phyloP scores from a whole-genome alignment of 2,888 invertebrate species.

The Myopa tessellatipennis region DNA sequence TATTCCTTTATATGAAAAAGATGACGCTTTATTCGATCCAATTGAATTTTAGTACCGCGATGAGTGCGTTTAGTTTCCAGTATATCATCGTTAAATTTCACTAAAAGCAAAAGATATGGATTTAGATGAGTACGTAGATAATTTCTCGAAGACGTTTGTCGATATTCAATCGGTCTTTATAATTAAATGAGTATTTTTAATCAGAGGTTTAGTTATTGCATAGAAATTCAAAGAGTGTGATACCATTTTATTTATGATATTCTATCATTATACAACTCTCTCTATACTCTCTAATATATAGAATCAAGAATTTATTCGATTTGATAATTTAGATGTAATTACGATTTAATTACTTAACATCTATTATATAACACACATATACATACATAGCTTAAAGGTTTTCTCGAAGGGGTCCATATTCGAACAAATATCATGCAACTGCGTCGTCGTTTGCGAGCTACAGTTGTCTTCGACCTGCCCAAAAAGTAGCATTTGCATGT shows the following conservation, averaged over 20 bases:
- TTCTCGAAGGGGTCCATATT: constrained; percentile 25
- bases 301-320: too few relatives aligned
- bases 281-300: too few relatives aligned
- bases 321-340: too few relatives aligned
- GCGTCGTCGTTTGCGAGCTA: constrained; percentile 16
- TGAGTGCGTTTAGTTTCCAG: constrained; percentile 46
- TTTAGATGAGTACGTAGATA: too few relatives aligned
- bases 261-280: too few relatives aligned
- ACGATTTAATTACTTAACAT: too few relatives aligned
- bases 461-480: constrained; percentile 31
- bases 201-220: too few relatives aligned
- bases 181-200: too few relatives aligned
- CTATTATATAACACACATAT: not conserved
- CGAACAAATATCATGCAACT: not conserved
- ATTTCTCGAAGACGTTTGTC: too few relatives aligned
- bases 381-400: constrained; percentile 42
- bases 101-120: constrained; percentile 32
- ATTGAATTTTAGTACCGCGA: constrained; percentile 46
- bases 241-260: too few relatives aligned
- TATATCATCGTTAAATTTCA: constrained; percentile 44
- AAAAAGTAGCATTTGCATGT: constrained; percentile 47
- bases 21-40: constrained; percentile 48
- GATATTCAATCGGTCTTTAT: too few relatives aligned
- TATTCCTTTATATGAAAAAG: constrained; percentile 46
- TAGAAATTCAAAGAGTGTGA: too few relatives aligned